Evolutionary conservation across 2,888 invertebrate genomes (phyloP).

Genomic region (Cetonia aurata): DNA sequence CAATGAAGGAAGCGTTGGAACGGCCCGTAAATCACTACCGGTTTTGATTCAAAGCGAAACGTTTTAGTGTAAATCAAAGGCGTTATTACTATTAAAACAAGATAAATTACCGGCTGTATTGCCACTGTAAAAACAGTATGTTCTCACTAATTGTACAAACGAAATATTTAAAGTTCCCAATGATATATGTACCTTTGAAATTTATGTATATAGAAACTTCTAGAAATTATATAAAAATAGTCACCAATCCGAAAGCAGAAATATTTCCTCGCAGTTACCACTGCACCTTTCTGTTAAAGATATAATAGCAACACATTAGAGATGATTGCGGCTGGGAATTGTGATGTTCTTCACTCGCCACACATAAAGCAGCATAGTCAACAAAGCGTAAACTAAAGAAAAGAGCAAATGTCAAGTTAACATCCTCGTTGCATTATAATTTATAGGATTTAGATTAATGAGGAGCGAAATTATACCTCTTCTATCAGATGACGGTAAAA

Average conservation of each 20-base stretch:
- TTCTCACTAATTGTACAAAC: conserved; percentile 2
- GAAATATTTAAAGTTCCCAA: conserved; percentile 4
- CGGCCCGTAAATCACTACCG: conserved; percentile 1
- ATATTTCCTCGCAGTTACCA: no score
- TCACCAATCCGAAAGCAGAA: no score
- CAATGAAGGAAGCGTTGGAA: neutral
- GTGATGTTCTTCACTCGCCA: neutral
- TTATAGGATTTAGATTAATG: conserved; percentile 35
- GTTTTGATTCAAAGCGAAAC: conserved; percentile 14
- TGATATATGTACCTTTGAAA: no score
- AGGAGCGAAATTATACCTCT: conserved; percentile 31
- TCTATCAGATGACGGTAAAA: conserved; percentile 28
- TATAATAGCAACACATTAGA: conserved; percentile 5
- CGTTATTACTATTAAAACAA: conserved; percentile 8
- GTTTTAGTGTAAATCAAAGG: conserved; percentile 14
- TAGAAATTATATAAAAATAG: no score
- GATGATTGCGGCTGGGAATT: neutral
- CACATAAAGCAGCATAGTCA: conserved; percentile 13
- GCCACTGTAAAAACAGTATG: conserved; percentile 4
- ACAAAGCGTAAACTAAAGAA: conserved; percentile 33
- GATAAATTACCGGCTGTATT: conserved; percentile 6
- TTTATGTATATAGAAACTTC: no score
- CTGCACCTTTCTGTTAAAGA: neutral
- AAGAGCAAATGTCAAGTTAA: conserved; percentile 34
- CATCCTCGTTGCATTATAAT: conserved; percentile 28